A percentile compares a stretch with the other conserved stretches of the same genome.
These are phyloP conservation scores for Drosophila phalerata DNA, from an alignment of 2,888 invertebrate genomes.

Conservation along the genomic window DNA sequence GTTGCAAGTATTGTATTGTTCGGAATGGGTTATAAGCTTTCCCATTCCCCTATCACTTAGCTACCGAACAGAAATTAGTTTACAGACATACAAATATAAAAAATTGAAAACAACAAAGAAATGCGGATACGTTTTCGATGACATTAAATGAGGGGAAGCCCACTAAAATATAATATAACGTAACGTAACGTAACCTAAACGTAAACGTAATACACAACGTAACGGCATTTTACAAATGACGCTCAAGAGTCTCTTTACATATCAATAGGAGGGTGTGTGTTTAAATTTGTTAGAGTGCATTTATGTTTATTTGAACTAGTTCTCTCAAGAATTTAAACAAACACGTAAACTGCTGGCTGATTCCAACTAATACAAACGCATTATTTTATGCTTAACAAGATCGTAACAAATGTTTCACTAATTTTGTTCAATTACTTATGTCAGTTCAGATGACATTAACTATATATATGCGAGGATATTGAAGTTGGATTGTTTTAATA, in stretches of 20 bases:
- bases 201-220: conserved; percentile 70
- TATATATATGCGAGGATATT: neutral
- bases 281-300: conserved; percentile 7
- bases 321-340: neutral
- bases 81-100: conserved; percentile 54
- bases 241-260: conserved; percentile 54
- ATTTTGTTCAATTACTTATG: neutral
- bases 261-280: conserved; percentile 22
- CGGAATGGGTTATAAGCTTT: conserved; percentile 46
- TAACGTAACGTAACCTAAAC: conserved; percentile 58
- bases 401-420: neutral
- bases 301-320: conserved; percentile 8
- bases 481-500: neutral
- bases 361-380: neutral
- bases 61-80: conserved; percentile 61
- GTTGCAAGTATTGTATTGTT: conserved; percentile 75
- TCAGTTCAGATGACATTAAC: neutral
- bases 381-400: conserved; percentile 5
- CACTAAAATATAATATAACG: conserved; percentile 46
- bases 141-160: conserved; percentile 65
- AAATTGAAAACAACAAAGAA: conserved; percentile 60
- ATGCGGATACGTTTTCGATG: conserved; percentile 50
- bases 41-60: conserved; percentile 74
- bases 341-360: conserved; percentile 3
- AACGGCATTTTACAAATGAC: conserved; percentile 78